Evolutionary conservation across 2,888 invertebrate genomes (phyloP), one percentile per base, ranked within the genome.

Genomic region (Phalangium opilio): DNA sequence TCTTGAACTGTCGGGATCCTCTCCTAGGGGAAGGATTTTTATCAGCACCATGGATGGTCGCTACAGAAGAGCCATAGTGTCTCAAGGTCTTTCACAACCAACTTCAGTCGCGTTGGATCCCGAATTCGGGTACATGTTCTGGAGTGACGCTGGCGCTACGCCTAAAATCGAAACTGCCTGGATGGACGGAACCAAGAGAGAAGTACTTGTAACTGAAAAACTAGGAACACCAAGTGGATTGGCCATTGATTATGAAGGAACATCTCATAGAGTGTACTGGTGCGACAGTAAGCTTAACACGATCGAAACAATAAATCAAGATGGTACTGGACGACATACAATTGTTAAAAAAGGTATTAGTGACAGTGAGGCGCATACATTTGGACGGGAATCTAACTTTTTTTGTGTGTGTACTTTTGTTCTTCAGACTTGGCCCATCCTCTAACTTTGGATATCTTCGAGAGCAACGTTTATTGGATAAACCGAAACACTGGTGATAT

Each of bases 151-250:
- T 1, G 90, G 93, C 4, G 78, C 80, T 0, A 78, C 79, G 3
- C 86, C 90, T 0, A 95, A 91, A 67, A 90, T 98, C 52, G 95
- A 95, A 65, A 77, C 81, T 3, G 77, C 90, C 2, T 95, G 93
- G 89, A 87, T 96, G 90, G 95, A 93, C 62, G 96, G 96, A 0
- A 83, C 81, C 0, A 83, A 86, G 63, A 75, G 91, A 2, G 73
- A 80, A 45, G 77, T 82, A 0, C 65, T 98, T 2, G 79, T 91
- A 7, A 78, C 80, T 0, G 85, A 85, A 50, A 76, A 76, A 50
- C 75, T 96, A 20, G 74, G 85, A 19, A 82, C 83, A 60, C 96
- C 96, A 0, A 77, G 86, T 0, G 90, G 91, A 0, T 65, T 98
- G 10, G 76, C 90, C 0, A 79, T 98, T 42, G 98, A 98, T 63